Percentiles rank a stretch among this genome's conserved stretches.
These are phyloP conservation scores for Argynnis bischoffii DNA, from an alignment of 2,888 invertebrate genomes.

Conservation along the genomic window DNA sequence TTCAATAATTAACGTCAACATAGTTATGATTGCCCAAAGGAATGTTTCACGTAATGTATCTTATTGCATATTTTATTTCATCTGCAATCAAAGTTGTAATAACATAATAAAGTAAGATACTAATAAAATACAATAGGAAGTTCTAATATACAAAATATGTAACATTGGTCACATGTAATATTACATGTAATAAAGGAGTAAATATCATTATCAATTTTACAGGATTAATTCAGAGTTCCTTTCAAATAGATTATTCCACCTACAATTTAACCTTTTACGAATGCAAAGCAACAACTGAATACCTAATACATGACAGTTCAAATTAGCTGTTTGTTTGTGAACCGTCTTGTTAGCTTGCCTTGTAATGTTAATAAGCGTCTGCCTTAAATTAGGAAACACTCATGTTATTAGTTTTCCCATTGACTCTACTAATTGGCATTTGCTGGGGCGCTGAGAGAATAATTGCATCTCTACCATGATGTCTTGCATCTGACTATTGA, in stretches of 20 bases:
- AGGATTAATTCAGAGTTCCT: neutral
- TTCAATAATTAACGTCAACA: conserved; percentile 20
- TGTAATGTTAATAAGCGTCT: conserved; percentile 61
- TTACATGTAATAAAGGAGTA: neutral
- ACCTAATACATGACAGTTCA: conserved; percentile 41
- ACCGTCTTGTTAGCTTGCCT: conserved; percentile 55
- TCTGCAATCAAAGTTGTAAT: no score
- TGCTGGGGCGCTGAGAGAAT: conserved; percentile 17
- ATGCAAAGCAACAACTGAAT: conserved; percentile 17
- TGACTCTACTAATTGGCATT: conserved; percentile 37
- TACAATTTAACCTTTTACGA: conserved; percentile 26
- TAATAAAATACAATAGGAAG: neutral
- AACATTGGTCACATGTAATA: no score
- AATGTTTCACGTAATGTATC: neutral
- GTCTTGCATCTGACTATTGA: conserved; percentile 27
- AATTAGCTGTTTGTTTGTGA: conserved; percentile 57
- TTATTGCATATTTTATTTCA: neutral
- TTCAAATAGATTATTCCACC: conserved; percentile 17
- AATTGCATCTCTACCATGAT: conserved; percentile 26
- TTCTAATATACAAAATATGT: neutral
- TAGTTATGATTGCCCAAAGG: neutral
- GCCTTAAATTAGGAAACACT: conserved; percentile 40
- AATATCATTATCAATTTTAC: conserved; percentile 2
- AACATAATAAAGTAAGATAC: neutral
- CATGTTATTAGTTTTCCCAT: conserved; percentile 36